These are phyloP conservation scores for Teleogryllus occipitalis DNA, from an alignment of 1,140 invertebrate species.

Conservation along the genomic window DNA sequence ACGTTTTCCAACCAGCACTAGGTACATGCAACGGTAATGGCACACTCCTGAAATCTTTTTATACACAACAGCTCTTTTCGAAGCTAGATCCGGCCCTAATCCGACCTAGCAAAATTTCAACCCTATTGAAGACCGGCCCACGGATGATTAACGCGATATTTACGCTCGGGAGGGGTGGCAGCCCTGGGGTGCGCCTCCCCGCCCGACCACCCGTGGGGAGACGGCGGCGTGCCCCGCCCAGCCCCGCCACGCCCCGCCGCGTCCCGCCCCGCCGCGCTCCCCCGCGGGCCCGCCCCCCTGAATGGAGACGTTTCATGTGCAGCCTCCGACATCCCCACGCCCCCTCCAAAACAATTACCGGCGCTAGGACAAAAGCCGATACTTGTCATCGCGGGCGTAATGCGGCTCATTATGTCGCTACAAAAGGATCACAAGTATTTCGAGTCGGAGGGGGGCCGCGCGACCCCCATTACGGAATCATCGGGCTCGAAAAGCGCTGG, in stretches of 20 bases:
- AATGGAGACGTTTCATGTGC: background rate
- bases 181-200: background rate
- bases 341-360: background rate
- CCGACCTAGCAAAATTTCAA: background rate
- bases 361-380: background rate
- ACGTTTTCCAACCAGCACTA: too few relatives aligned
- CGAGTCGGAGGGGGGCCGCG: too few relatives aligned
- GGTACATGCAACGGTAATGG: too few relatives aligned
- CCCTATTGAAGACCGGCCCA: background rate
- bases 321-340: background rate
- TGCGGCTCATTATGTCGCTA: background rate
- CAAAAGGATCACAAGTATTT: background rate
- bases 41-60: too few relatives aligned
- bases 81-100: too few relatives aligned
- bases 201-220: background rate
- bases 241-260: too few relatives aligned
- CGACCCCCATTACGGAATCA: constrained; percentile 3
- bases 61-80: too few relatives aligned
- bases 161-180: background rate
- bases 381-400: background rate
- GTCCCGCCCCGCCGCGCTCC: too few relatives aligned
- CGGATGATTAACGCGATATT: background rate
- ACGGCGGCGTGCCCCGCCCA: background rate
- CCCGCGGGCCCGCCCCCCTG: too few relatives aligned
- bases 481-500: background rate